Base-by-base conservation (phyloP, 2,113 vertebrate species). In the Isurus oxyrinchus region DNA sequence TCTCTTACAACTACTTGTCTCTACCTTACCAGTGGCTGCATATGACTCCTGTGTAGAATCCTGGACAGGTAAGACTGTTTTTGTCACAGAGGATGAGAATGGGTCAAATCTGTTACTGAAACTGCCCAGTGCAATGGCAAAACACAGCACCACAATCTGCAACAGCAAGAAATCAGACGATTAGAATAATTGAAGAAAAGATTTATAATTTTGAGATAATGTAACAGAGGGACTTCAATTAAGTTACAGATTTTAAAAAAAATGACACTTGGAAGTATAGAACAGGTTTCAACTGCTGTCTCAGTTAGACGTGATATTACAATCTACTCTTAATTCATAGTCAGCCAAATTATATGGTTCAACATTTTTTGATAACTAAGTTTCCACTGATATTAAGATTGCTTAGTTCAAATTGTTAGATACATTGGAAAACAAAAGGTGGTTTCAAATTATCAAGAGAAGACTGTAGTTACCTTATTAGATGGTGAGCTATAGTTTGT, bases 111-210 rank as follows among this genome's bases (percentile, higher is more conserved):
- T 98, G 97, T 99, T 99, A 81, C 98, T 99, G 97, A 99, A 98
- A 97, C 98, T 99, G 88, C 99, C 99, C 96, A 99, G 98, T 67
- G 99, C 98, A 96, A 99, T 97, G 0, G 99, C 98, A 81, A 99
- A 99, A 97, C 99, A 99, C 96, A 99, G 97, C 96, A 99, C 98
- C 21, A 99, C 98, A 96, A 99, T 98, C 99, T 99, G 97, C 96
- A n/a, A 67, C 49, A 76, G 25, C 79, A 94, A 69, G 25, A 53
- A 55, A 72, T 55, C 21, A 95, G 23, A 53, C 0, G 3, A 40
- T 40, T 94, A 61, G 55, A 59, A 61, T 59, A 1, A 40, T 94
- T 21, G 66, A 53, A 40, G 90, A 49, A 84, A 84, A 49, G 16
- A 44, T 44, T 16, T 6, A 44, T 84, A 5, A 6, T 84, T n/a